These are phyloP conservation scores for Actinemys pallida DNA, from an alignment of 2,113 vertebrate species.

Conservation along the genomic window DNA sequence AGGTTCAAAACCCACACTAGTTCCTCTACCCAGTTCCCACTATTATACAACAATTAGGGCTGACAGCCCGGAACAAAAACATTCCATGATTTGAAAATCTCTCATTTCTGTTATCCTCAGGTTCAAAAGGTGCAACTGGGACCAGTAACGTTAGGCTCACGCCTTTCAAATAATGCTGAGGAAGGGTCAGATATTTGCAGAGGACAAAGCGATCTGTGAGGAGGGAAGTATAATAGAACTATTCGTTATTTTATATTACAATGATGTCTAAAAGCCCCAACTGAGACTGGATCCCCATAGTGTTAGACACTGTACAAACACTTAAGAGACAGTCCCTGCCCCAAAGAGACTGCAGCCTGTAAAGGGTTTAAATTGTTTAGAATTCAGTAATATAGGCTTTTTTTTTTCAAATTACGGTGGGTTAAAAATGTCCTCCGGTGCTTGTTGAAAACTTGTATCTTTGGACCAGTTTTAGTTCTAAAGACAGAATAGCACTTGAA, in stretches of 20 bases:
- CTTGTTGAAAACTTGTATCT: neutral
- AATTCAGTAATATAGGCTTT: neutral
- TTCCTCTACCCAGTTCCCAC: neutral
- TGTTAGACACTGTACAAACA: neutral
- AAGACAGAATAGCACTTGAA: neutral
- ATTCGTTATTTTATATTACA: neutral
- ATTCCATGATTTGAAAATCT: neutral
- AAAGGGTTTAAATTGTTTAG: neutral
- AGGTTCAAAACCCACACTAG: no score
- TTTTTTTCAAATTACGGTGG: neutral
- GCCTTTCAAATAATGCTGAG: neutral
- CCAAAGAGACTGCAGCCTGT: neutral
- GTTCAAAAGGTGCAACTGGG: neutral
- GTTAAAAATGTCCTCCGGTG: neutral
- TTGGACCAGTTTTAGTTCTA: neutral
- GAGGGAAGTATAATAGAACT: neutral
- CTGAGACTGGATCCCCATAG: neutral
- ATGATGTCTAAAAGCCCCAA: neutral
- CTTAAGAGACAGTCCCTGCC: neutral
- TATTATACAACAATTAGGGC: neutral
- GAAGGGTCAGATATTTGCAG: neutral
- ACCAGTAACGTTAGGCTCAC: neutral
- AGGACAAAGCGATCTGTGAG: neutral
- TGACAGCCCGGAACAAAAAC: neutral
- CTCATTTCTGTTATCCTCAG: neutral